Evolutionary conservation across 2,797 vertebrate species (phyloP), one percentile per base, ranked within the genome.

Genomic region (Tenualosa thibaudeaui): DNA sequence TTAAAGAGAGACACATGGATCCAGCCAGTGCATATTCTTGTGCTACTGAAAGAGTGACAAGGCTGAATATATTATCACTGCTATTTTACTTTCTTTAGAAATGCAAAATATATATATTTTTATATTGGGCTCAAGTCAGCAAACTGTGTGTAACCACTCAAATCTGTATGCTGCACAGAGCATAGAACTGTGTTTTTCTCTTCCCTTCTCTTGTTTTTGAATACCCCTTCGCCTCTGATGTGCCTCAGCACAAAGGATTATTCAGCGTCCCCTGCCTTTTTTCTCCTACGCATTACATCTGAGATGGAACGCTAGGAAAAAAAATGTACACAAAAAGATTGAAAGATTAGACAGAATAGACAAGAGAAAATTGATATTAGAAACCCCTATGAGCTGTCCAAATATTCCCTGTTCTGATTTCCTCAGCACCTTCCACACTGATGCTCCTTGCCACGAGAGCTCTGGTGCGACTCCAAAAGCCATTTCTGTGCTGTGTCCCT

Each of bases 401-500:
- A n/a, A 40, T 71, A 71, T 71, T 71, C 68, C 10, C 71, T 19
- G 0, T 43, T 46, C 71, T 46, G 71, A 78, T 78, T 43, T 78
- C 71, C 37, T 78, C 71, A 43, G 13, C 37, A 15, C 37, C 71
- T 19, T 46, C 71, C 71, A 46, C 37, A 43, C 17, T 15, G 17
- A 43, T 17, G 71, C 71, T 46, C 71, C 71, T 46, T 2, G 71
- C 71, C 71, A 46, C 5, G 71, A 2, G 15, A 43, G 37, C 37
- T 19, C 71, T 6, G 19, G 71, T 43, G 71, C 7, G 6, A 78
- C 71, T 78, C 40, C 19, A 46, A 15, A 78, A 78, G 40, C 71
- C 71, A 7, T 46, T 46, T 78, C 89, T 89, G 81, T 87, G 17
- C 81, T 49, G 68, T 83, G 75, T 86, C 82, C 87, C 49, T 50